These are phyloP conservation scores for Siderastrea siderea DNA, from an alignment of 92 coral and sea anemone species.

Conservation along the genomic window DNA sequence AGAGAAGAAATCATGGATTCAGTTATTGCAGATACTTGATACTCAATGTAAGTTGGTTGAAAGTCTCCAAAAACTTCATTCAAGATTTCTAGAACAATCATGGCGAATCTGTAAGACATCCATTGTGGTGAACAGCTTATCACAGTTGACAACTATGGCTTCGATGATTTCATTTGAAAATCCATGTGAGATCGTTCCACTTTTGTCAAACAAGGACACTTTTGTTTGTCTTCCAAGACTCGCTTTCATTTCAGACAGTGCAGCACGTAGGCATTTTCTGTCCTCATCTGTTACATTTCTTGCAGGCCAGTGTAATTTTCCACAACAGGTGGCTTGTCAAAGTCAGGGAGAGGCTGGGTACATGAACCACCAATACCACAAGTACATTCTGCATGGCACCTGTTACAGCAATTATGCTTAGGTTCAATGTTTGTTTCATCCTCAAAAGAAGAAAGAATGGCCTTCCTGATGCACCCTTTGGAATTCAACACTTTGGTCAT, in stretches of 20 bases:
- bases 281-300: background rate
- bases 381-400: slow-evolving; percentile 2
- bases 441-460: slow-evolving; percentile 6
- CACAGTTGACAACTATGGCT: background rate
- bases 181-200: slow-evolving; percentile 6
- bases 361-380: slow-evolving; percentile 1
- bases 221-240: background rate
- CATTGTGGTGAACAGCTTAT: background rate
- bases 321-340: slow-evolving; percentile 7
- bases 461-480: slow-evolving; percentile 20
- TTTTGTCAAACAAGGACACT: background rate
- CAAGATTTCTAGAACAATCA: background rate
- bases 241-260: background rate
- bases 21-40: background rate
- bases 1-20: background rate
- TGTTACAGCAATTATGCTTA: slow-evolving; percentile 26
- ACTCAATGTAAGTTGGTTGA: background rate
- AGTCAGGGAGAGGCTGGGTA: background rate
- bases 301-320: background rate
- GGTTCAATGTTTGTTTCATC: slow-evolving; percentile 12
- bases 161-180: background rate
- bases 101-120: background rate
- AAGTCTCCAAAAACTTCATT: background rate
- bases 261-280: slow-evolving; percentile 8
- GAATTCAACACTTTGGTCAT: slow-evolving; percentile 26